phyloP scores from a whole-genome alignment of 2,797 vertebrate species.

The Lycodopsis pacificus region DNA sequence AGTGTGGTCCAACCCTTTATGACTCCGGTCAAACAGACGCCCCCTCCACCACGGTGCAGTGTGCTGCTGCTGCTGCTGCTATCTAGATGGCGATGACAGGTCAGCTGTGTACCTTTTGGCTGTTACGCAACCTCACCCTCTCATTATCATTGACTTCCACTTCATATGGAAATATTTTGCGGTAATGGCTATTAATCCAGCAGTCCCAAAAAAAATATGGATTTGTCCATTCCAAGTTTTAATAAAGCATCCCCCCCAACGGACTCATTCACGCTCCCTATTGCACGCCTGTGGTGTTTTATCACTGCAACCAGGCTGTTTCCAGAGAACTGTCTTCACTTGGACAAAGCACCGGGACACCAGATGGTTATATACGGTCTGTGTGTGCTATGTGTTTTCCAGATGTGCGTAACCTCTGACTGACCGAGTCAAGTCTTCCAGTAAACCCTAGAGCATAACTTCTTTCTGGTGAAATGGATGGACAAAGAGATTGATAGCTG shows the following conservation, averaged over 20 bases:
- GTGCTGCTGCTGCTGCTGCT: constrained; percentile 29
- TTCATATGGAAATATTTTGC: constrained; percentile 34
- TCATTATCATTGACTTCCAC: constrained; percentile 35
- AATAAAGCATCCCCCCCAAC: constrained; percentile 1
- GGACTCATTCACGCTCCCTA: background rate
- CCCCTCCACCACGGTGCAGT: constrained; percentile 9
- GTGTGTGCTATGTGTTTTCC: constrained; percentile 59
- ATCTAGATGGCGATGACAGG: constrained; percentile 54
- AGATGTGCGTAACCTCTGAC: constrained; percentile 63
- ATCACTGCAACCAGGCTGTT: constrained; percentile 31
- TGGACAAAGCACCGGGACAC: constrained; percentile 44
- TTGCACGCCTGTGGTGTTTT: constrained; percentile 21
- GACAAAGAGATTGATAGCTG: background rate
- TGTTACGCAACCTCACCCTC: constrained; percentile 60
- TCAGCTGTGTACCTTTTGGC: constrained; percentile 51
- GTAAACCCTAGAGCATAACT: constrained; percentile 32
- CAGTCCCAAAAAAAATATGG: background rate
- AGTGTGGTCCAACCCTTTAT: constrained; percentile 25
- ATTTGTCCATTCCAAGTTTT: constrained; percentile 18
- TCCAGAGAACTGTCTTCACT: constrained; percentile 58
- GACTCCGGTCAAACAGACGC: constrained; percentile 41
- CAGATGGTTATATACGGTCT: constrained; percentile 57
- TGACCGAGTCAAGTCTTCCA: constrained; percentile 45
- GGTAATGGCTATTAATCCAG: constrained; percentile 16
- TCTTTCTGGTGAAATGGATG: background rate